Percentiles rank a stretch among this genome's conserved stretches.
Conservation (phyloP, 1,140 invertebrate genomes). For the Drosophila ironensis region DNA sequence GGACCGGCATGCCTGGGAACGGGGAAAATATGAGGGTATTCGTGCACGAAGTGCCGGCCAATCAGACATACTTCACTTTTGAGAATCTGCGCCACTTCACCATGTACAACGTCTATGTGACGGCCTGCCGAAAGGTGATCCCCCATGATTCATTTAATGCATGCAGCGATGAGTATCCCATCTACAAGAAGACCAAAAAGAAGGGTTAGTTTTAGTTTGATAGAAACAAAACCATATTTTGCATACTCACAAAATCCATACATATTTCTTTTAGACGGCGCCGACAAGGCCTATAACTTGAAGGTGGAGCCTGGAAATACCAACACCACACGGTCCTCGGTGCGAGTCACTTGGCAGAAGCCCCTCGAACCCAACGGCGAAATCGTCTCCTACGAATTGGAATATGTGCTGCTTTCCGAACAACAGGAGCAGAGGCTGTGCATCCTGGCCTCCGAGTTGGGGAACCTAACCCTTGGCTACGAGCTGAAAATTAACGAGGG, state of each 20-base stretch:
- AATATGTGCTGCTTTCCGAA: conserved; percentile 85
- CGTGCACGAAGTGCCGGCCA: conserved; percentile 30
- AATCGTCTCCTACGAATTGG: conserved; percentile 91
- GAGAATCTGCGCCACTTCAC: conserved; percentile 88
- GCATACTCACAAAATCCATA: too few relatives aligned
- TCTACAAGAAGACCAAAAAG: conserved; percentile 49
- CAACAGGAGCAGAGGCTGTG: conserved; percentile 81
- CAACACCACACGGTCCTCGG: conserved; percentile 80
- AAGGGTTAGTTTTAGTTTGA: conserved; percentile 47
- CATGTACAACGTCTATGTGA: conserved; percentile 87
- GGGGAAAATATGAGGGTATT: conserved; percentile 44
- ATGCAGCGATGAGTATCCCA: conserved; percentile 43
- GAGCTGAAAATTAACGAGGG: conserved; percentile 86
- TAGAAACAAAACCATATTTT: too few relatives aligned
- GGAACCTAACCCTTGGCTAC: conserved; percentile 56
- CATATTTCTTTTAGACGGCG: conserved; percentile 26
- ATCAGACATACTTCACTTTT: conserved; percentile 83
- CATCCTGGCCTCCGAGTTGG: conserved; percentile 77
- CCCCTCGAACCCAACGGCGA: conserved; percentile 93
- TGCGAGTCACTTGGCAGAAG: conserved; percentile 89
- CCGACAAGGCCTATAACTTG: conserved; percentile 39
- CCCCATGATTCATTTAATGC: too few relatives aligned
- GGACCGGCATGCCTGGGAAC: too few relatives aligned
- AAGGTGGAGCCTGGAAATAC: conserved; percentile 12
- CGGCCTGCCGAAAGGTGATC: conserved; percentile 86